Base-by-base conservation (phyloP, 2,888 invertebrate genomes). In the Napeogenes sylphis region DNA sequence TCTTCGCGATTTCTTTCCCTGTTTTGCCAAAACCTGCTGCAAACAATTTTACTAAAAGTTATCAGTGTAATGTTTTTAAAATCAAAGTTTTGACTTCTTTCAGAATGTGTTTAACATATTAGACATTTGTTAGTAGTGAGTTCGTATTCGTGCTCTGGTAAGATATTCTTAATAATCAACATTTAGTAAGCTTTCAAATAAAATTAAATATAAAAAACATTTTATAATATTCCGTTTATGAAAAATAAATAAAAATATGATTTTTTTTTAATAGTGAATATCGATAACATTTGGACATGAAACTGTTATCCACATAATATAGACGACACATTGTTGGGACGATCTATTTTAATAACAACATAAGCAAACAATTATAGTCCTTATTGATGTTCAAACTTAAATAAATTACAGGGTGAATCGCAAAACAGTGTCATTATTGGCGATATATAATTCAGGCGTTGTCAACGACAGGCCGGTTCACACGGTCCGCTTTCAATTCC, bases 391-490 rank as follows among this genome's bases (percentile, higher is more conserved):
- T 10, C 30, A 42, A 59, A 59, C 59, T 59, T 59, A 59, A 59
- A 59, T 59, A 56, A 60, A 64, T 55, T 58, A 62, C 51, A 61
- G 33, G 56, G 46, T 57, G 59, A 67, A 67, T 65, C 59, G 56
- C 61, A 61, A 63, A 62, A 61, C 64, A 64, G 61, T 60, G 53
- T 56, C 61, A 59, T 59, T 62, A 62, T 33, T 56, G 47, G 51
- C 66, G 61, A 65, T 68, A 65, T 68, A 70, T 71, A 69, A 70
- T 70, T 71, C 70, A 71, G 64, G 55, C 55, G 58, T 55, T 66
- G 65, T 68, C 69, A 67, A 55, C 64, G 64, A 56, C 64, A 59
- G 65, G 55, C 59, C 47, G 55, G 69, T 61, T 60, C 63, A 59
- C 65, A 64, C 70, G 65, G 66, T 47, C 51, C 55, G 58, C 45